Percentiles rank a stretch among this genome's conserved stretches.
These are phyloP conservation scores for Lycophotia porphyrea DNA, from an alignment of 2,888 invertebrate species.

Conservation along the genomic window DNA sequence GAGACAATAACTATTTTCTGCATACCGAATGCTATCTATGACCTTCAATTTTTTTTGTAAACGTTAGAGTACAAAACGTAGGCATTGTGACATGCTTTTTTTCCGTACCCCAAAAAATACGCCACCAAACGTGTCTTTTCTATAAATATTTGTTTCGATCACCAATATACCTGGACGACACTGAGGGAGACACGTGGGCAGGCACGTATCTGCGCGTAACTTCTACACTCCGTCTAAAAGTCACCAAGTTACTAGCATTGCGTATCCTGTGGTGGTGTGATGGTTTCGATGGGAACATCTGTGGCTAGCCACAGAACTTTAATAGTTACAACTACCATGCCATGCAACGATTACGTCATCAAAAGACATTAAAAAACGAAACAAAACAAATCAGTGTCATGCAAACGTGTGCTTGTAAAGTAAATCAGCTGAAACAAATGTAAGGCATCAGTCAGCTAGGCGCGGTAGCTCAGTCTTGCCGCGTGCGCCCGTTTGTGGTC, in stretches of 20 bases:
- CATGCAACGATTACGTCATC: background rate
- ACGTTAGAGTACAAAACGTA: background rate
- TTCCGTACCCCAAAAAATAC: background rate
- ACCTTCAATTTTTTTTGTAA: background rate
- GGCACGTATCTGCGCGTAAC: slow-evolving; percentile 96
- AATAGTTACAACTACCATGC: background rate
- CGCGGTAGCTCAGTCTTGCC: slow-evolving; percentile 65
- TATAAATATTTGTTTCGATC: slow-evolving; percentile 76
- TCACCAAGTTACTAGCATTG: slow-evolving; percentile 92
- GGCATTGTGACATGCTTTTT: background rate
- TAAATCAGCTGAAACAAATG: slow-evolving; percentile 90
- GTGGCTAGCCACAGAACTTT: background rate
- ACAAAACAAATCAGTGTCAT: slow-evolving; percentile 75
- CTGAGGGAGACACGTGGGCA: slow-evolving; percentile 92
- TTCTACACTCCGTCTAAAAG: slow-evolving; percentile 97
- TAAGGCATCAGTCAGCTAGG: slow-evolving; percentile 85
- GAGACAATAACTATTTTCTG: background rate
- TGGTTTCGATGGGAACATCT: background rate
- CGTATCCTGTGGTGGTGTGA: slow-evolving; percentile 87
- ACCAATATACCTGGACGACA: slow-evolving; percentile 92
- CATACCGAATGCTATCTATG: background rate
- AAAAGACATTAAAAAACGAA: slow-evolving; percentile 57
- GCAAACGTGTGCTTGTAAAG: slow-evolving; percentile 82
- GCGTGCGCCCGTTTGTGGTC: slow-evolving; percentile 84
- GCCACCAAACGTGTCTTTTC: background rate